These are phyloP conservation scores for Mormyrus hasselquistii DNA, from an alignment of 2,797 vertebrate genomes.

Conservation along the genomic window DNA sequence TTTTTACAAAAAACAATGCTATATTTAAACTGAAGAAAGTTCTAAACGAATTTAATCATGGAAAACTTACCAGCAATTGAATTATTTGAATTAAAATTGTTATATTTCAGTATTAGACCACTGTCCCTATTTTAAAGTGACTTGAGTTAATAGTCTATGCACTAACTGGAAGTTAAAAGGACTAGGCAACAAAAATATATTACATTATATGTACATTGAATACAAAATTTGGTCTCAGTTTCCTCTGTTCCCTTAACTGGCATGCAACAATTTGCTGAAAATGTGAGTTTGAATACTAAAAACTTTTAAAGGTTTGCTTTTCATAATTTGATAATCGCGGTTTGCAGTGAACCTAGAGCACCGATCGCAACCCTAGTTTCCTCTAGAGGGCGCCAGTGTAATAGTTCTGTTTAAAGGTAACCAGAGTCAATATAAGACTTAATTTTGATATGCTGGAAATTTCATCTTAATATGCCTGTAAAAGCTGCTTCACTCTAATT, in stretches of 20 bases:
- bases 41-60: not conserved
- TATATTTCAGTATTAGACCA: not conserved
- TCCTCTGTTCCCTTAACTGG: slow-evolving; percentile 24
- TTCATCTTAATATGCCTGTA: not conserved
- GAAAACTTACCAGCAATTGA: not conserved
- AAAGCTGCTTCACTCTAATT: not conserved
- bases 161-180: not conserved
- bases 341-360: not conserved
- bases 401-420: slow-evolving; percentile 23
- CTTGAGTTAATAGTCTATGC: not conserved
- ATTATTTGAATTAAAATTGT: not conserved
- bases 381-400: slow-evolving; percentile 27
- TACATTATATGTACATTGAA: not conserved
- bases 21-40: not conserved
- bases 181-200: not conserved
- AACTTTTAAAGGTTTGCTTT: not conserved
- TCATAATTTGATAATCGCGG: not conserved
- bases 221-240: not conserved
- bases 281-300: not conserved
- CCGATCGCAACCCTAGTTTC: not conserved
- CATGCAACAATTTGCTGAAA: not conserved
- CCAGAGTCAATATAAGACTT: not conserved
- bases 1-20: not conserved
- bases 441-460: not conserved
- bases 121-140: not conserved